Base-by-base conservation (phyloP, 2,797 vertebrate species). In the Ceryle rudis region DNA sequence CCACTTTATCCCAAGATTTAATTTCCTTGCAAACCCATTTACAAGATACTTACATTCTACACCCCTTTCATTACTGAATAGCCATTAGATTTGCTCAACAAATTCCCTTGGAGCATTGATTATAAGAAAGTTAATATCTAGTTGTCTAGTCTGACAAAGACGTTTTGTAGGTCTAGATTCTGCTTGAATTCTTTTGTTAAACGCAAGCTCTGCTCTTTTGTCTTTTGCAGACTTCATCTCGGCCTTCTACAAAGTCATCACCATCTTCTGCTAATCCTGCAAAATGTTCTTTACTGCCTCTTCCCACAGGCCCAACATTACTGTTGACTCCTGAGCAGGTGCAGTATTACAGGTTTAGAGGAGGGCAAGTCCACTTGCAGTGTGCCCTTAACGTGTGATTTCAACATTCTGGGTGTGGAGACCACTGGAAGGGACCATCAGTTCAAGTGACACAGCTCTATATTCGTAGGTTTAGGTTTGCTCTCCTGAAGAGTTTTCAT, bases 251-350 rank as follows among this genome's bases (percentile, higher is more conserved):
- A 3, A 91, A 79, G 74, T 57, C 88, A n/a, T 87, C 95, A 5
- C 46, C 90, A 2, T 85, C 71, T 49, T 86, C 74, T 77, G 74
- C 96, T 73, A 94, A 86, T 28, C 81, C 91, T 35, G 92, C 93
- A 46, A 97, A 95, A 61, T n/a, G 31, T 86, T 85, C 96, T 62
- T 69, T 96, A 5, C 41, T 95, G 23, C 81, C 96, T 49, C 84
- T 86, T 74, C 70, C 97, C n/a, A 42, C 95, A 11, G 89, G 82
- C 75, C 37, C 97, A 2, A 96, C 93, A 0, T 79, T 98, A 29
- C 19, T 95, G 9, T 9, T 98, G 95, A 97, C 97, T 60, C 83
- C 98, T 2, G 98, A 98, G 90, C 98, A 98, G 98, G 98, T 98
- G 97, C 33, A 71, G 7, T 82, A 14, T 8, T 37, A 1, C 39